Conservation (phyloP, 1,140 invertebrate species). For the Magallana ariakensis region DNA sequence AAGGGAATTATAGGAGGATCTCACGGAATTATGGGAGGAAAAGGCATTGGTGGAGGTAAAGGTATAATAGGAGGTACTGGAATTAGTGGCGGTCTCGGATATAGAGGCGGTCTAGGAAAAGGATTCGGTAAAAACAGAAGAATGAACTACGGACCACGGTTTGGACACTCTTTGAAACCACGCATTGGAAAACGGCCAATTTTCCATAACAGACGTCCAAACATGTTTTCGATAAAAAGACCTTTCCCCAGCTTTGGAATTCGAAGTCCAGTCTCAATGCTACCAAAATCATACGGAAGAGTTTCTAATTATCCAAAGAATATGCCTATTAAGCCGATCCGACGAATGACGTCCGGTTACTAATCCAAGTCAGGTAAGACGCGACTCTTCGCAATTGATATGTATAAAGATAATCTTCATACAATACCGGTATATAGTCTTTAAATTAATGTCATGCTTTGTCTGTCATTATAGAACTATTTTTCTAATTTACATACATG, state of each 20-base stretch:
- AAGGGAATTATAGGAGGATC: neutral
- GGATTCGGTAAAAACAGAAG: slow-evolving; percentile 4
- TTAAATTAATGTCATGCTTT: too few species aligned
- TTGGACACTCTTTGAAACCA: neutral
- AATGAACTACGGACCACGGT: neutral
- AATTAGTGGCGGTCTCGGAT: neutral
- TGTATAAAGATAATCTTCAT: too few species aligned
- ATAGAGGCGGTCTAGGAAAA: neutral
- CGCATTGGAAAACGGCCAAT: neutral
- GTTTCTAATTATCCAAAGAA: slow-evolving; percentile 17
- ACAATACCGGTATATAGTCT: too few species aligned
- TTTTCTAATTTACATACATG: too few species aligned
- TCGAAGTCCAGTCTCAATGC: neutral
- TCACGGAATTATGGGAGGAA: neutral
- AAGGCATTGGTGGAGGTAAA: neutral
- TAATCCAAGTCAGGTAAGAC: neutral
- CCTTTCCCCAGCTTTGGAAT: neutral
- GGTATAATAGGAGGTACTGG: neutral
- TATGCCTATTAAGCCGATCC: neutral
- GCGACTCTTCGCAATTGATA: neutral
- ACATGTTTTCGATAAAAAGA: neutral
- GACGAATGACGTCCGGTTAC: neutral
- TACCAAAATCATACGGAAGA: neutral
- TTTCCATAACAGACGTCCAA: neutral
- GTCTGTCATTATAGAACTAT: too few species aligned